Conservation (phyloP, 1,140 invertebrate genomes). For the Tetramorium alpestre region DNA sequence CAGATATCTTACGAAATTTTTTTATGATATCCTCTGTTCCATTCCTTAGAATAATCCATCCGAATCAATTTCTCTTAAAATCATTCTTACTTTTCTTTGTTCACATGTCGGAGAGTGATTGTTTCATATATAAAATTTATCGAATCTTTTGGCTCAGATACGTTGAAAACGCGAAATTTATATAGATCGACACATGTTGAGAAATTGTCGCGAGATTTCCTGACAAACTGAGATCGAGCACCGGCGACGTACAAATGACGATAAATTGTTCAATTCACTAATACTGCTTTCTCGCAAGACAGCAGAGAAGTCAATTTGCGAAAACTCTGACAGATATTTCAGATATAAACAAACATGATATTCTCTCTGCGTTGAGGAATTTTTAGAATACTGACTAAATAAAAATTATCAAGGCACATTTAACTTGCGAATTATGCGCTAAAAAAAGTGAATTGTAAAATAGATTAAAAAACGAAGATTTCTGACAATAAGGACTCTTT, state of each 20-base stretch:
- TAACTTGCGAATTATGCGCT: neutral
- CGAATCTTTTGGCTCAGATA: neutral
- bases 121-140: neutral
- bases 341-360: neutral
- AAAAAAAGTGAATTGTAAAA: too few relatives aligned
- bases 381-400: neutral
- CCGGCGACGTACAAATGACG: constrained; percentile 20
- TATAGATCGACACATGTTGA: constrained; percentile 13
- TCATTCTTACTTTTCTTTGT: neutral
- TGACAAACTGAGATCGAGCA: constrained; percentile 27
- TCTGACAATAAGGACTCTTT: neutral
- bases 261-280: constrained; percentile 45
- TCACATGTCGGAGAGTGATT: neutral
- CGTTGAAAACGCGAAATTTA: constrained; percentile 26
- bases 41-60: neutral
- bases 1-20: neutral
- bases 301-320: constrained; percentile 22
- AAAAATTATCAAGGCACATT: neutral
- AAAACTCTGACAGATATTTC: constrained; percentile 24
- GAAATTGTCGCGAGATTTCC: constrained; percentile 7
- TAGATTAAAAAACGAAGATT: too few relatives aligned
- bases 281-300: constrained; percentile 6
- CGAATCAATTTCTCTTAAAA: neutral
- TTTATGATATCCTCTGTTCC: neutral
- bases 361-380: neutral